phyloP scores from a whole-genome alignment of 1,140 invertebrate genomes.

The Manduca sexta region DNA sequence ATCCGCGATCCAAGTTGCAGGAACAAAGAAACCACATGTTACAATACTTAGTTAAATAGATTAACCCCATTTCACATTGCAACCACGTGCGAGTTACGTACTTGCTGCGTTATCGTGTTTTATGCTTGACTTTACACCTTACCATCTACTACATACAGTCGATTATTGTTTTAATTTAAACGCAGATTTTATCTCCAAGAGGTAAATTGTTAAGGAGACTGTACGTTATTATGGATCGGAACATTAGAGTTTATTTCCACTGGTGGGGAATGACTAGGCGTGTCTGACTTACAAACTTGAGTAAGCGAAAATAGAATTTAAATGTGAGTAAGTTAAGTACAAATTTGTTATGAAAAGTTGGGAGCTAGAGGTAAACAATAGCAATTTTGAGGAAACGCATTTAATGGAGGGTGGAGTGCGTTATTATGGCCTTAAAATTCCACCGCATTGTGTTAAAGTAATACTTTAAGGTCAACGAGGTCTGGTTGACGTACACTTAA shows the following conservation, averaged over 20 bases:
- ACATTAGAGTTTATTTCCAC: slow-evolving; percentile 6
- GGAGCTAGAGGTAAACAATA: slow-evolving; percentile 2
- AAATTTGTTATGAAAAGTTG: neutral
- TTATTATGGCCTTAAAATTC: neutral
- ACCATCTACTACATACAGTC: neutral
- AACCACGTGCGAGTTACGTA: slow-evolving; percentile 8
- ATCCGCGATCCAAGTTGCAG: too few relatives aligned
- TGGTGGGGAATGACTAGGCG: neutral
- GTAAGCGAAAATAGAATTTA: too few relatives aligned
- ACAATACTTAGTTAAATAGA: slow-evolving; percentile 6
- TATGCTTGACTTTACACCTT: neutral
- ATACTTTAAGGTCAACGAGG: too few relatives aligned
- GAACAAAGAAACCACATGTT: neutral
- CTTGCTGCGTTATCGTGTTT: neutral
- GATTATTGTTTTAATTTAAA: neutral
- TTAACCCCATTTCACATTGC: slow-evolving; percentile 12
- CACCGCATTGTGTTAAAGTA: neutral
- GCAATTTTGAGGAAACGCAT: neutral
- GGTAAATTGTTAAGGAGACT: slow-evolving; percentile 11
- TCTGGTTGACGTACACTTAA: too few relatives aligned
- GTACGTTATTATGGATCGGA: slow-evolving; percentile 14
- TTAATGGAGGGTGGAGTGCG: slow-evolving; percentile 1
- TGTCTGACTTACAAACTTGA: neutral
- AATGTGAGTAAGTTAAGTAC: too few relatives aligned
- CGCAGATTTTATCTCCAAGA: slow-evolving; percentile 3